Percentiles rank a stretch among this genome's conserved stretches.
phyloP scores from a whole-genome alignment of 2,113 vertebrate species.

The Calcarius ornatus region DNA sequence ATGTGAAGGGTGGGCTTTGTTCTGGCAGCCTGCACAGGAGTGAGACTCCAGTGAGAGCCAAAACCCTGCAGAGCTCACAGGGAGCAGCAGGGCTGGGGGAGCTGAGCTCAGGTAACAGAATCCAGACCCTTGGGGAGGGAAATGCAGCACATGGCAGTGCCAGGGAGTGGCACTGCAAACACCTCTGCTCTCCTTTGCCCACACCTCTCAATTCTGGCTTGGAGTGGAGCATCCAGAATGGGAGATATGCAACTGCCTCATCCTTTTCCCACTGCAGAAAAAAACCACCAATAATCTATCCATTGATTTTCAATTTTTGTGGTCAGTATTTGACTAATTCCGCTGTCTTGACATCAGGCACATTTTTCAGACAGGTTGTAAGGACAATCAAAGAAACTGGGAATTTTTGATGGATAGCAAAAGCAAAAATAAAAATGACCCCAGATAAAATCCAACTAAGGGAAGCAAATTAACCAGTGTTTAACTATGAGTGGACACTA shows the following conservation, averaged over 20 bases:
- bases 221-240: background rate
- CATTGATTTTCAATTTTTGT: background rate
- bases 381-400: background rate
- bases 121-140: accelerated
- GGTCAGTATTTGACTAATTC: background rate
- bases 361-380: background rate
- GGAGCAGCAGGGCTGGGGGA: background rate
- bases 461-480: background rate
- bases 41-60: background rate
- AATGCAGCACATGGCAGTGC: background rate
- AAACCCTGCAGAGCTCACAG: background rate
- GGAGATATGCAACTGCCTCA: background rate
- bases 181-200: background rate
- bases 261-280: background rate
- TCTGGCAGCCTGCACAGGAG: background rate
- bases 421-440: background rate
- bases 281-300: background rate
- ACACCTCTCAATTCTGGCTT: background rate
- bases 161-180: background rate
- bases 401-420: background rate
- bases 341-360: background rate
- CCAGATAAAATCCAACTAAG: background rate
- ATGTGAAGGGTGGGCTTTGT: background rate
- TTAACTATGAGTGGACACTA: background rate
- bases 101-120: background rate